These are phyloP conservation scores for Girardinichthys multiradiatus DNA, from an alignment of 2,113 vertebrate genomes.

Conservation along the genomic window DNA sequence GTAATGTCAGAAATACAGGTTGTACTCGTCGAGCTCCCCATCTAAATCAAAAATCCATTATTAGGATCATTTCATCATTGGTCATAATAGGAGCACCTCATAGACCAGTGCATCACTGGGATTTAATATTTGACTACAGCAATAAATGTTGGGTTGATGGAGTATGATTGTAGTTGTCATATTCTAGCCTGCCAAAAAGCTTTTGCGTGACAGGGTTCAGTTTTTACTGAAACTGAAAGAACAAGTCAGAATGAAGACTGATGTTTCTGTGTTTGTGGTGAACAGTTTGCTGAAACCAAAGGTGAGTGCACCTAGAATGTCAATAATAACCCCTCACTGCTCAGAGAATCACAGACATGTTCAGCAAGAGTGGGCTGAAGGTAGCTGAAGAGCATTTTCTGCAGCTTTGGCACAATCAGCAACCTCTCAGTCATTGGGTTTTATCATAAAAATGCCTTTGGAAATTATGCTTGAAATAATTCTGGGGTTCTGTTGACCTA, in stretches of 20 bases:
- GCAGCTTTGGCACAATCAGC: not conserved
- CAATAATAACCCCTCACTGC: not conserved
- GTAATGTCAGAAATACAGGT: slow-evolving; percentile 52
- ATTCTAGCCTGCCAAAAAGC: not conserved
- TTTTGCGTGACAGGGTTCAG: slow-evolving; percentile 18
- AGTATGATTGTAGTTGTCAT: not conserved
- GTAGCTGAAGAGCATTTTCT: slow-evolving; percentile 13
- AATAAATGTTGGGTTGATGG: slow-evolving; percentile 8
- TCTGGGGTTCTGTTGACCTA: slow-evolving; percentile 17
- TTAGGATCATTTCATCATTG: slow-evolving; percentile 55
- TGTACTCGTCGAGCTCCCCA: slow-evolving; percentile 31
- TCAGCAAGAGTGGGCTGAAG: slow-evolving; percentile 11
- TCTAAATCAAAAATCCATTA: slow-evolving; percentile 68
- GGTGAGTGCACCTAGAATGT: not conserved
- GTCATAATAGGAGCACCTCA: slow-evolving; percentile 52
- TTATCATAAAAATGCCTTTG: slow-evolving; percentile 15
- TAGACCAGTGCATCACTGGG: slow-evolving; percentile 45
- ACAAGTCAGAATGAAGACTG: slow-evolving; percentile 1
- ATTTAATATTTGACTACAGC: slow-evolving; percentile 52
- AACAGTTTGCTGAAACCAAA: not conserved
- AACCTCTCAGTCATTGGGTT: not conserved
- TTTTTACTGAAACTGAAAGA: slow-evolving; percentile 26
- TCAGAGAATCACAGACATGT: not conserved
- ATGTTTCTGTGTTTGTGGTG: slow-evolving; percentile 8
- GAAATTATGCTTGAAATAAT: slow-evolving; percentile 15